These are phyloP conservation scores for Phaethon lepturus DNA, from an alignment of 2,113 vertebrate genomes.

Conservation along the genomic window DNA sequence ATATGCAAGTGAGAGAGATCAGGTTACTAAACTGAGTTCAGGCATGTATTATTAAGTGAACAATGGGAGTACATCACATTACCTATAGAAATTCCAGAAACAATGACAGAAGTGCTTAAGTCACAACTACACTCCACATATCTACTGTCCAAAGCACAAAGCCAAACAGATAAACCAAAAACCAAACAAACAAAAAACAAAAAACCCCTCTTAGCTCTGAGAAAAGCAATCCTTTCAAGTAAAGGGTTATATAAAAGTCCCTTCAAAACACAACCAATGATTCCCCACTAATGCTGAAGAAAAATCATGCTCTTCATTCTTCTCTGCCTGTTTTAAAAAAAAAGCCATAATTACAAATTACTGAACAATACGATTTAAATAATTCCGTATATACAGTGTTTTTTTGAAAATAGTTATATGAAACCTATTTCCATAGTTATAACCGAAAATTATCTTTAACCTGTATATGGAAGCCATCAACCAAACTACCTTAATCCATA, in stretches of 20 bases:
- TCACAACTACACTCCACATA: neutral
- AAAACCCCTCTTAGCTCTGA: neutral
- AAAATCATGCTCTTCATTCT: neutral
- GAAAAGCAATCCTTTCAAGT: neutral
- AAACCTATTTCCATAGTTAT: neutral
- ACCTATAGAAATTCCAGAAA: neutral
- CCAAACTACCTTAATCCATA: neutral
- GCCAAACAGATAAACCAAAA: neutral
- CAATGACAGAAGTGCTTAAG: neutral
- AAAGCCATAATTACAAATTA: neutral
- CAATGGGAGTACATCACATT: neutral
- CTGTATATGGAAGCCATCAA: neutral
- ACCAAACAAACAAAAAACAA: neutral
- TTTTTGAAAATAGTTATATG: neutral
- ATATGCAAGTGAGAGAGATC: neutral
- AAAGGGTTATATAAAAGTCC: neutral
- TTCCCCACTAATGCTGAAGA: neutral
- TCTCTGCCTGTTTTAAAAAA: neutral
- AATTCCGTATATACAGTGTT: neutral
- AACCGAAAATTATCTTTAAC: neutral
- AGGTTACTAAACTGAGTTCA: neutral
- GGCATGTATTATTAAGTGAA: neutral
- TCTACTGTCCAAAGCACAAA: neutral
- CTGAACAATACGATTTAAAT: neutral
- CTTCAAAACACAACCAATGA: neutral